These are phyloP conservation scores for Gallirallus australis DNA, from an alignment of 2,797 vertebrate species.

Conservation along the genomic window DNA sequence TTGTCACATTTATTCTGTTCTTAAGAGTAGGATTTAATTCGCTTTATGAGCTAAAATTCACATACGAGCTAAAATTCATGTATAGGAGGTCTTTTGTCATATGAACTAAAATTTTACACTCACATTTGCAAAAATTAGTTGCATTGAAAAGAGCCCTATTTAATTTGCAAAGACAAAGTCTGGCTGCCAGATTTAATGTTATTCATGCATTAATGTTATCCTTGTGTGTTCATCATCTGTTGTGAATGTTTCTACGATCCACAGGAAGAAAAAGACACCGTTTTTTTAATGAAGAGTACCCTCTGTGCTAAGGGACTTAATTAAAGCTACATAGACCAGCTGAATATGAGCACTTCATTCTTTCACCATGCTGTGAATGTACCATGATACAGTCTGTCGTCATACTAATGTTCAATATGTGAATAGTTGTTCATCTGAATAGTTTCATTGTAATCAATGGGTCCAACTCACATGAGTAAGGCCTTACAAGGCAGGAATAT, in stretches of 20 bases:
- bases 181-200: not conserved
- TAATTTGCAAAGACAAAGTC: not conserved
- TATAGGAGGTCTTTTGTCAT: not conserved
- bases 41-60: not conserved
- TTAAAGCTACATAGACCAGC: not conserved
- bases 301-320: not conserved
- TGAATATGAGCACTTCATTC: not conserved
- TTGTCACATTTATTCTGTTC: not conserved
- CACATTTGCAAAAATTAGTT: not conserved
- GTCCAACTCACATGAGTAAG: not conserved
- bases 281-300: not conserved
- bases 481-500: constrained; percentile 8
- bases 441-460: not conserved
- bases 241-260: not conserved
- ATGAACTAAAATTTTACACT: not conserved
- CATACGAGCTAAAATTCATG: not conserved
- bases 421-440: not conserved
- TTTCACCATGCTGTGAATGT: not conserved
- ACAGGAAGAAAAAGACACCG: fast-evolving
- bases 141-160: not conserved
- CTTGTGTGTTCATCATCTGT: not conserved
- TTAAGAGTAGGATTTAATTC: not conserved
- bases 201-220: not conserved
- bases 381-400: not conserved
- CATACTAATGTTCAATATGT: not conserved